Conservation (phyloP, 2,888 invertebrate genomes). For the Allacma fusca region DNA sequence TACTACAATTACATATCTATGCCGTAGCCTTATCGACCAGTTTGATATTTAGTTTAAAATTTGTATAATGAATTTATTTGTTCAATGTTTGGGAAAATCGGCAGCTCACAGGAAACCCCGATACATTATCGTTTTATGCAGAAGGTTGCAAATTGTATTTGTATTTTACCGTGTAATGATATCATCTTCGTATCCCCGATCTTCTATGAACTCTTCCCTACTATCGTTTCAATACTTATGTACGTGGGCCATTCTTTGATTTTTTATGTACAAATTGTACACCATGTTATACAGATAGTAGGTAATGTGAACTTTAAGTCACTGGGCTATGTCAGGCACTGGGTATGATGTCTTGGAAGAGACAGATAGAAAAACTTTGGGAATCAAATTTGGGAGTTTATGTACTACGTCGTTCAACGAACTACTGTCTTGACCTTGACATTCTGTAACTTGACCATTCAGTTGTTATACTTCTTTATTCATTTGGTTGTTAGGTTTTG, state of each 20-base stretch:
- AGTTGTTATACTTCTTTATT: neutral
- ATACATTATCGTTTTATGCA: neutral
- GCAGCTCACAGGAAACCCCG: neutral
- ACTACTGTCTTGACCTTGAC: conserved; percentile 1
- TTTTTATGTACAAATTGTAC: neutral
- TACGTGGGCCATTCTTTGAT: neutral
- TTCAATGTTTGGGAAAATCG: neutral
- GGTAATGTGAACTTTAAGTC: neutral
- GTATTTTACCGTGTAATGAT: too few relatives aligned
- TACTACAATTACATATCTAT: too few relatives aligned
- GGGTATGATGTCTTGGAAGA: neutral
- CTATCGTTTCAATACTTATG: too few relatives aligned
- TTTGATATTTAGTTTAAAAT: too few relatives aligned
- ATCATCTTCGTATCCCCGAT: too few relatives aligned
- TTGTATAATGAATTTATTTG: neutral
- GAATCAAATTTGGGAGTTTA: neutral
- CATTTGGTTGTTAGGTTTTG: too few relatives aligned
- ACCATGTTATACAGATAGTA: too few relatives aligned
- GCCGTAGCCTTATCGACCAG: too few relatives aligned
- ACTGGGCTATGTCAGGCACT: neutral
- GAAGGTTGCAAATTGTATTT: conserved; percentile 5
- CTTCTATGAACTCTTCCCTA: too few relatives aligned
- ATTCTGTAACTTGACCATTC: neutral
- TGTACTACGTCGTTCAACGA: neutral
- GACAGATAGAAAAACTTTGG: conserved; percentile 1